Conservation (phyloP, 1,140 invertebrate species). For the Drosophila sechellia region DNA sequence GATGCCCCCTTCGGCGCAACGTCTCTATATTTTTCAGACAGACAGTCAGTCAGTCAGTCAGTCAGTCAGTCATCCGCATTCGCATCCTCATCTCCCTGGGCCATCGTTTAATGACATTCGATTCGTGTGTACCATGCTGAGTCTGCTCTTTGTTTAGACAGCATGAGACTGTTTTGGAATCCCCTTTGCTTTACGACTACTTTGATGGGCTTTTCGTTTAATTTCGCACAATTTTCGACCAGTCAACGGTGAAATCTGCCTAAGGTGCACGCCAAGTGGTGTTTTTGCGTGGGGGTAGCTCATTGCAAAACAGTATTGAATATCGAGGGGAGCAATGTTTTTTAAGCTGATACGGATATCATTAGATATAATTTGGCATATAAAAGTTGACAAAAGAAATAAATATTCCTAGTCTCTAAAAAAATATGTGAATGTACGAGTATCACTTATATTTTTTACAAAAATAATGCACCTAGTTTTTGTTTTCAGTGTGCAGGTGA, state of each 20-base stretch:
- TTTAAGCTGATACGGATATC: neutral
- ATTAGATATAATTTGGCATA: neutral
- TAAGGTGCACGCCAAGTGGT: slow-evolving; percentile 19
- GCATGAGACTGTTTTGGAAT: slow-evolving; percentile 36
- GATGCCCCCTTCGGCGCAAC: slow-evolving; percentile 48
- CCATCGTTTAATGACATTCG: slow-evolving; percentile 77
- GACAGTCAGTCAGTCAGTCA: slow-evolving; percentile 21
- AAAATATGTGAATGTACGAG: too few relatives aligned
- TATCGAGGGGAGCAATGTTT: neutral
- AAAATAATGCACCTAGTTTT: neutral
- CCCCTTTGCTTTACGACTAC: slow-evolving; percentile 35
- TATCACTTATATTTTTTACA: too few relatives aligned
- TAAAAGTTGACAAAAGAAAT: neutral
- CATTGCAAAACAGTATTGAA: neutral
- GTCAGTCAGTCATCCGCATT: slow-evolving; percentile 4
- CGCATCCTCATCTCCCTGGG: slow-evolving; percentile 1
- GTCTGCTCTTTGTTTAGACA: slow-evolving; percentile 53
- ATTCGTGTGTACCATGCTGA: slow-evolving; percentile 51
- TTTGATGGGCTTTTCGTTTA: slow-evolving; percentile 51
- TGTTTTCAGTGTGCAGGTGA: slow-evolving; percentile 3
- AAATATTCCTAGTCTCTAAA: too few relatives aligned
- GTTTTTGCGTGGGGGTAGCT: neutral
- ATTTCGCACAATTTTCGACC: slow-evolving; percentile 48
- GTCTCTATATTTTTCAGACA: neutral
- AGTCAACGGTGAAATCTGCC: slow-evolving; percentile 67